Percentiles rank a stretch among this genome's conserved stretches.
These are phyloP conservation scores for Callorhinus ursinus DNA, from an alignment of 2,113 vertebrate genomes.

Conservation along the genomic window DNA sequence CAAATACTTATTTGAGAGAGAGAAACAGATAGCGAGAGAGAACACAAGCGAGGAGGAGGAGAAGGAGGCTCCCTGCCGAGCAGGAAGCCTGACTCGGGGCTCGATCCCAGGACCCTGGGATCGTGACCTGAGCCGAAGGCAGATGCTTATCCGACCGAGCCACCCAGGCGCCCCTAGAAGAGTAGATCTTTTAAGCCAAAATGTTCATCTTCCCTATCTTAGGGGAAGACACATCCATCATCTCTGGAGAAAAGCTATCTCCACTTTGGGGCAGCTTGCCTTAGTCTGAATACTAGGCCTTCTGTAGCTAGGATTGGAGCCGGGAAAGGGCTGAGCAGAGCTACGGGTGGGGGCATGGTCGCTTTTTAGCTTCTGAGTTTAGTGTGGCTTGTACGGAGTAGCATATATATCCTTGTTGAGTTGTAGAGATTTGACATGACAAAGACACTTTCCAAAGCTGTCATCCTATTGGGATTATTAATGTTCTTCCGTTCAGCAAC, in stretches of 20 bases:
- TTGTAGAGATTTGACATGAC: neutral
- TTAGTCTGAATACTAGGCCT: neutral
- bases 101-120: neutral
- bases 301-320: neutral
- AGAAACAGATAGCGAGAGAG: too few species aligned
- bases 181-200: neutral
- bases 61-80: neutral
- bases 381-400: neutral
- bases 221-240: neutral
- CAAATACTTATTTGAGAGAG: too few species aligned
- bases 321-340: neutral
- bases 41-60: too few species aligned
- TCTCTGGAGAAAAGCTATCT: neutral
- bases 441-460: neutral
- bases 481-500: neutral
- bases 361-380: neutral
- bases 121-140: neutral
- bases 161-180: neutral
- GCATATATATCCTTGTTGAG: neutral
- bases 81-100: too few species aligned
- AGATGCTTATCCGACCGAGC: neutral
- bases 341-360: accelerated
- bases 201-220: neutral
- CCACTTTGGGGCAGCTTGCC: neutral
- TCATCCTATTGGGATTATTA: neutral